Conservation (phyloP, 2,888 invertebrate genomes). For the Apeira syringaria region DNA sequence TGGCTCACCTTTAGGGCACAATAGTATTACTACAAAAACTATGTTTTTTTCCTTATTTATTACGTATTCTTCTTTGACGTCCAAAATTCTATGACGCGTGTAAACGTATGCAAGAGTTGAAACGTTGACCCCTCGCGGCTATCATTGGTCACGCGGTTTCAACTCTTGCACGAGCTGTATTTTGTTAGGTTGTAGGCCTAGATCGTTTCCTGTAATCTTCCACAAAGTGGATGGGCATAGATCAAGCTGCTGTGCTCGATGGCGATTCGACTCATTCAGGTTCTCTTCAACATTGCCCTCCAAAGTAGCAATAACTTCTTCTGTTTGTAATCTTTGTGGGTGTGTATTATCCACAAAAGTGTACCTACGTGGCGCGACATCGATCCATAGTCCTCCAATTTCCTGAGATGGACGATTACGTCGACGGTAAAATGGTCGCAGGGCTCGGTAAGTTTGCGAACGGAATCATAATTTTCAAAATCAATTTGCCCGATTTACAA, state of each 20-base stretch:
- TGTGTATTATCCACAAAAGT: conserved; percentile 25
- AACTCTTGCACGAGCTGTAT: conserved; percentile 27
- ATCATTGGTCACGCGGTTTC: background rate
- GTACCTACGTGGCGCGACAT: conserved; percentile 34
- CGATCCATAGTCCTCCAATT: conserved; percentile 32
- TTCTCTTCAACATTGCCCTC: conserved; percentile 29
- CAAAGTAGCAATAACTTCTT: conserved; percentile 29
- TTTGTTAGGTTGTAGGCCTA: conserved; percentile 20
- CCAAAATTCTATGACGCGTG: too few species aligned
- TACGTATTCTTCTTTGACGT: too few species aligned
- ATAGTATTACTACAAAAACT: too few species aligned
- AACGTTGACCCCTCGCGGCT: too few species aligned
- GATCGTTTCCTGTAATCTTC: conserved; percentile 30
- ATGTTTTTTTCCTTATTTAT: too few species aligned
- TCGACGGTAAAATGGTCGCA: conserved; percentile 38
- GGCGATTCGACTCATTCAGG: conserved; percentile 33
- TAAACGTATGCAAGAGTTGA: too few species aligned
- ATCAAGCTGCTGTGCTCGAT: conserved; percentile 35
- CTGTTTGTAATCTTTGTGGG: conserved; percentile 27
- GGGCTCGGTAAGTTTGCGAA: conserved; percentile 33
- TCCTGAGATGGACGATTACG: conserved; percentile 33
- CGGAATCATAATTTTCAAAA: conserved; percentile 35
- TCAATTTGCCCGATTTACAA: conserved; percentile 34
- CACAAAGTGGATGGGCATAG: conserved; percentile 34
- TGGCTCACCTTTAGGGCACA: too few species aligned